A percentile compares a stretch with the other conserved stretches of the same genome.
phyloP scores from a whole-genome alignment of 2,113 vertebrate species.

The Bungarus multicinctus region DNA sequence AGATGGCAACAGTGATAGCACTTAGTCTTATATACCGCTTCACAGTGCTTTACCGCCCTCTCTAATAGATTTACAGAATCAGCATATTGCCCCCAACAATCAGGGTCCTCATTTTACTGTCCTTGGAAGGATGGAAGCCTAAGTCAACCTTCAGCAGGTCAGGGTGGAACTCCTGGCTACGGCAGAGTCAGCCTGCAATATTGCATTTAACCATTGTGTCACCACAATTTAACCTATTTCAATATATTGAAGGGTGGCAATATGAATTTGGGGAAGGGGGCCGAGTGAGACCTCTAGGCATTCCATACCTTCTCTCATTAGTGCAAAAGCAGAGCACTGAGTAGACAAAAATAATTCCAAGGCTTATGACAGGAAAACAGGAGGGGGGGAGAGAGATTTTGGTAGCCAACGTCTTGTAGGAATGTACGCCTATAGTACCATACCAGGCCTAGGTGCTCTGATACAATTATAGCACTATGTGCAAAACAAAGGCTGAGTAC shows the following conservation, averaged over 20 bases:
- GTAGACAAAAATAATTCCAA: background rate
- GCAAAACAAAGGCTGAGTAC: background rate
- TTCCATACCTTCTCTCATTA: background rate
- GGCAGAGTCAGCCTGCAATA: background rate
- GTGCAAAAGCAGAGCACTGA: background rate
- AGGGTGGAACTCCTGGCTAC: background rate
- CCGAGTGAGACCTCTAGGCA: background rate
- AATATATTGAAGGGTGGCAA: background rate
- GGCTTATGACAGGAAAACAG: background rate
- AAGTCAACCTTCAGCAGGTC: background rate
- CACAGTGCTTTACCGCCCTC: background rate
- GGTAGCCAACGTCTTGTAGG: background rate
- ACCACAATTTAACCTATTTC: background rate
- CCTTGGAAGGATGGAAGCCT: background rate
- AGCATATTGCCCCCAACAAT: background rate
- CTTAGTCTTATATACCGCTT: background rate
- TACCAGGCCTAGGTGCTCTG: background rate
- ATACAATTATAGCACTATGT: background rate
- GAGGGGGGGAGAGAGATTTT: background rate
- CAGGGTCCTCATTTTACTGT: background rate
- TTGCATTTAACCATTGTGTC: background rate
- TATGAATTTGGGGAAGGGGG: background rate
- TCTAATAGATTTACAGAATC: background rate
- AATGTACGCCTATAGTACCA: background rate
- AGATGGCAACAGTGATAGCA: background rate